Base-by-base conservation (phyloP, 2,888 invertebrate species). In the Encarsia formosa region DNA sequence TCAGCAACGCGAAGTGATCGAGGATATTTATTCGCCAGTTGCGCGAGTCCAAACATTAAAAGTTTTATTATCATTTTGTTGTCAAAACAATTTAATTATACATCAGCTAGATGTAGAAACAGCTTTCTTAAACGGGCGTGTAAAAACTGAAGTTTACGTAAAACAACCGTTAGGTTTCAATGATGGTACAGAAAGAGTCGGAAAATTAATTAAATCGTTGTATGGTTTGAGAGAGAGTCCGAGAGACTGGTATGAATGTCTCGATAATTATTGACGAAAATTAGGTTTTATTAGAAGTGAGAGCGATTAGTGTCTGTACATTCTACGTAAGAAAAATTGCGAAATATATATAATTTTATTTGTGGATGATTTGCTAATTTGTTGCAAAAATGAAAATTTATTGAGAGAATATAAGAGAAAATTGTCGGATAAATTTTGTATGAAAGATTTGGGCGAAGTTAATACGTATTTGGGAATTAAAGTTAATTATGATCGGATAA, bases 81-180 rank as follows among this genome's bases (percentile, higher is more conserved):
- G 52, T 29, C 35, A 46, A 26, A 50, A 52, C 40, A 11, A 35
- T 22, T 37, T 52, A 2, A 18, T n/a, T n/a, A 31, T 31, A 4
- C 11, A n/a, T n/a, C 31, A 31, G 6, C 15, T 31, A 45, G 52
- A 58, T 24, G 55, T 58, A 19, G 50, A 53, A 13, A 45, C 55
- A 6, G 52, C 54, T n/a, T 31, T 56, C 35, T 29, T 58, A 13
- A 56, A 58, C 35, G 56, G n/a, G n/a, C n/a, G n/a, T n/a, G n/a
- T n/a, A n/a, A n/a, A n/a, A n/a, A n/a, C n/a, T n/a, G n/a, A n/a
- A 52, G 51, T 52, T 9, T 56, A 48, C 41, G 45, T 49, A 8
- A 29, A 55, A 2, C 51, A 59, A 46, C 59, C 59, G 9, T 9
- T 29, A 37, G 59, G 57, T 3, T 57, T 46, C 43, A 39, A 57